Conservation (phyloP, 2,888 invertebrate genomes). For the Eulithis testata region DNA sequence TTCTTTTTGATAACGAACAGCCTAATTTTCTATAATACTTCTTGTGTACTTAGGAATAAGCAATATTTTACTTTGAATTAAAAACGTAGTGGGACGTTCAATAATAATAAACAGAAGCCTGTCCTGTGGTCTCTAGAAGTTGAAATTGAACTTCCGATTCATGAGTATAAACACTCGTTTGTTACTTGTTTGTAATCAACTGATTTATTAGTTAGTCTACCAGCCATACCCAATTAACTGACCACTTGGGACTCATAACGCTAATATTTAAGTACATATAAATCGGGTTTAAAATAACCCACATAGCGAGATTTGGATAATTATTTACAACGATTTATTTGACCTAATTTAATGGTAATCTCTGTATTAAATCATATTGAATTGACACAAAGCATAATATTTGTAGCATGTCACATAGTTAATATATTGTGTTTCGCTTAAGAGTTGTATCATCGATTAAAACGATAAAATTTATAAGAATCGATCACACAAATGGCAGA, state of each 20-base stretch:
- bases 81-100: no score
- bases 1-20: no score
- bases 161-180: slow-evolving; percentile 35
- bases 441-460: no score
- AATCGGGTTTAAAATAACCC: slow-evolving; percentile 28
- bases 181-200: slow-evolving; percentile 38
- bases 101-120: no score
- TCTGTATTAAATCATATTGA: slow-evolving; percentile 2
- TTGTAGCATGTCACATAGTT: no score
- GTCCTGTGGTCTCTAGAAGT: slow-evolving; percentile 2
- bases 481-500: slow-evolving; percentile 5
- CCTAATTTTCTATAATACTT: no score
- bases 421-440: no score
- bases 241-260: slow-evolving; percentile 40
- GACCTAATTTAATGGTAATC: slow-evolving; percentile 3
- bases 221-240: slow-evolving; percentile 30
- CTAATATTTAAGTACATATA: slow-evolving; percentile 37
- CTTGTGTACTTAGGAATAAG: no score
- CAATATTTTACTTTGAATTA: no score
- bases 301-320: slow-evolving; percentile 15
- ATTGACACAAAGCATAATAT: not conserved
- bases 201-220: slow-evolving; percentile 37
- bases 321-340: slow-evolving; percentile 19
- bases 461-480: slow-evolving; percentile 6
- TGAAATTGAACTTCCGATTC: slow-evolving; percentile 22